Percentiles rank a stretch among this genome's conserved stretches.
phyloP scores from a whole-genome alignment of 2,113 vertebrate species.

The Spermophilus dauricus region DNA sequence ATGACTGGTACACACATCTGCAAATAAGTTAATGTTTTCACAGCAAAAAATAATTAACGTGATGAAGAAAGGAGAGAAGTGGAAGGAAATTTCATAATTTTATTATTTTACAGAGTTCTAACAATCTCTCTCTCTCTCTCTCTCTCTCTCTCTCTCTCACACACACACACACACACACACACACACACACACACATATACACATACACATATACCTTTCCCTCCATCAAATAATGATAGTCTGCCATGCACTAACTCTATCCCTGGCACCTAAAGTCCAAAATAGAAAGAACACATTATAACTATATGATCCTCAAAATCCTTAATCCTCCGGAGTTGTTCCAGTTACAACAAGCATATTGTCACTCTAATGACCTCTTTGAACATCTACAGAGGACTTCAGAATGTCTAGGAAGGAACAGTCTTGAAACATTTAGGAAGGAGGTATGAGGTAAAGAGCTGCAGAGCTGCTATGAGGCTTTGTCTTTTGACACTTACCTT shows the following conservation, averaged over 20 bases:
- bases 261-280: neutral
- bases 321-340: neutral
- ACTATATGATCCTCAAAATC: neutral
- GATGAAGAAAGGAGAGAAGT: neutral
- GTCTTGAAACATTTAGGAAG: neutral
- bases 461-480: neutral
- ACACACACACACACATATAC: too few species aligned
- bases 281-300: neutral
- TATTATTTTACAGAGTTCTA: constrained; percentile 5
- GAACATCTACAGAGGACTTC: neutral
- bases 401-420: neutral
- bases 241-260: neutral
- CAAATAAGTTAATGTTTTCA: neutral
- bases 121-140: too few species aligned
- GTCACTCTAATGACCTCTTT: neutral
- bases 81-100: neutral
- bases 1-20: neutral
- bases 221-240: neutral
- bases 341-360: neutral
- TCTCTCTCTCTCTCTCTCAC: too few species aligned
- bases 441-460: neutral
- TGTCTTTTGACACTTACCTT: neutral
- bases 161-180: too few species aligned
- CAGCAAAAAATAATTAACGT: neutral
- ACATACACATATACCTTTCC: too few species aligned